phyloP scores from a whole-genome alignment of 2,888 invertebrate species.

The Melinaea marsaeus region DNA sequence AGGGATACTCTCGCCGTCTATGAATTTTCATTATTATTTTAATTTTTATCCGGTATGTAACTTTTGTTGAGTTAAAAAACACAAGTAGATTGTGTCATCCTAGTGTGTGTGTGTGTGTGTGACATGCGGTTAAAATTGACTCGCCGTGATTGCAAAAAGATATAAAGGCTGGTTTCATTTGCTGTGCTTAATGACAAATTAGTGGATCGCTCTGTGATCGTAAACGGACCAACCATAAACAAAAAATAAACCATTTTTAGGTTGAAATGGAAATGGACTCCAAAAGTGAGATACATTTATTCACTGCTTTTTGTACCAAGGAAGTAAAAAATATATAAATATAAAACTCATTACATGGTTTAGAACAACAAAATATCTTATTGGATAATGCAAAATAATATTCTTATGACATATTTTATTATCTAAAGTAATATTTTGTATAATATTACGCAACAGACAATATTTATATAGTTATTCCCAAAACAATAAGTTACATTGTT shows the following conservation, averaged over 20 bases:
- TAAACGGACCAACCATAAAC: too few species aligned
- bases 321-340: slow-evolving; percentile 18
- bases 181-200: slow-evolving; percentile 23
- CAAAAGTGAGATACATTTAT: slow-evolving; percentile 25
- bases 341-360: slow-evolving; percentile 20
- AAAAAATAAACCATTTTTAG: slow-evolving; percentile 20
- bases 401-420: too few species aligned
- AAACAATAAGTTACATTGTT: slow-evolving; percentile 25
- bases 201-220: slow-evolving; percentile 24
- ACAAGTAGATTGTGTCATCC: too few species aligned
- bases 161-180: slow-evolving; percentile 23
- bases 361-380: slow-evolving; percentile 40
- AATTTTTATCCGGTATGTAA: too few species aligned
- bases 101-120: too few species aligned
- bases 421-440: too few species aligned
- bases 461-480: slow-evolving; percentile 10
- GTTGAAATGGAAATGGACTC: slow-evolving; percentile 25
- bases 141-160: slow-evolving; percentile 20
- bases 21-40: too few species aligned
- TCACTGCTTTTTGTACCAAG: slow-evolving; percentile 22
- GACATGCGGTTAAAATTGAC: background rate
- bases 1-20: too few species aligned
- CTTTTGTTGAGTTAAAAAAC: too few species aligned
- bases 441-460: background rate
- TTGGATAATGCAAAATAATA: background rate